phyloP scores from a whole-genome alignment of 1,140 invertebrate genomes.

The Apis dorsata region DNA sequence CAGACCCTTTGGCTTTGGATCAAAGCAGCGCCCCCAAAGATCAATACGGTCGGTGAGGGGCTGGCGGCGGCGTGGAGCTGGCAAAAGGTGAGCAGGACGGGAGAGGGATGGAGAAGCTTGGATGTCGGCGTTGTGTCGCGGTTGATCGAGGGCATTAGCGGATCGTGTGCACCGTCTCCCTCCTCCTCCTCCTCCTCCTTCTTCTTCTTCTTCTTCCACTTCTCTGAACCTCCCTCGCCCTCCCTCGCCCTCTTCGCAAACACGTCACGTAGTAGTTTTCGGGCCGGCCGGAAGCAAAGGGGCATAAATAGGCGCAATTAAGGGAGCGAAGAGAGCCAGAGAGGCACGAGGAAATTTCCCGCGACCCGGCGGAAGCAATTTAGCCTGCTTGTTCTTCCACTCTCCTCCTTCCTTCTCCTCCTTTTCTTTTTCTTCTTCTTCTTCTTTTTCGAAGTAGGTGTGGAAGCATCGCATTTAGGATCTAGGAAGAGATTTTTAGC shows the following conservation, averaged over 20 bases:
- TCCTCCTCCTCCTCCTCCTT: slow-evolving; percentile 60
- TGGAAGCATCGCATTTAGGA: too few relatives aligned
- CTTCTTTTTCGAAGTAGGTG: too few relatives aligned
- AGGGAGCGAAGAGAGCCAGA: slow-evolving; percentile 54
- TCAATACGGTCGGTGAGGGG: slow-evolving; percentile 72
- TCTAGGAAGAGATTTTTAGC: too few relatives aligned
- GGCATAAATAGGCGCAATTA: slow-evolving; percentile 80
- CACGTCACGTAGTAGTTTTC: slow-evolving; percentile 78
- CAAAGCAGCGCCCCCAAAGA: slow-evolving; percentile 77
- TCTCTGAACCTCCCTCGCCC: neutral
- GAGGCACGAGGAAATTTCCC: slow-evolving; percentile 39
- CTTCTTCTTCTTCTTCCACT: slow-evolving; percentile 14
- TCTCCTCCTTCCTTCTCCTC: neutral
- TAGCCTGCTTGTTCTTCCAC: slow-evolving; percentile 14
- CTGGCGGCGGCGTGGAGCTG: neutral
- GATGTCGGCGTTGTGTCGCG: slow-evolving; percentile 55
- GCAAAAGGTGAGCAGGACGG: too few relatives aligned
- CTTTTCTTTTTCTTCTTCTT: too few relatives aligned
- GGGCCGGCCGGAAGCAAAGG: slow-evolving; percentile 72
- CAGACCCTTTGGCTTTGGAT: slow-evolving; percentile 72
- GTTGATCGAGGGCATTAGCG: slow-evolving; percentile 79
- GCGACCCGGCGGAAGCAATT: slow-evolving; percentile 46
- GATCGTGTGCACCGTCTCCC: slow-evolving; percentile 38
- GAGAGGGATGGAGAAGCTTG: neutral
- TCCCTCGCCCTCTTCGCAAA: slow-evolving; percentile 75